Percentiles rank a stretch among this genome's conserved stretches.
phyloP scores from a whole-genome alignment of 1,140 invertebrate species.

The Zaprionus africanus region DNA sequence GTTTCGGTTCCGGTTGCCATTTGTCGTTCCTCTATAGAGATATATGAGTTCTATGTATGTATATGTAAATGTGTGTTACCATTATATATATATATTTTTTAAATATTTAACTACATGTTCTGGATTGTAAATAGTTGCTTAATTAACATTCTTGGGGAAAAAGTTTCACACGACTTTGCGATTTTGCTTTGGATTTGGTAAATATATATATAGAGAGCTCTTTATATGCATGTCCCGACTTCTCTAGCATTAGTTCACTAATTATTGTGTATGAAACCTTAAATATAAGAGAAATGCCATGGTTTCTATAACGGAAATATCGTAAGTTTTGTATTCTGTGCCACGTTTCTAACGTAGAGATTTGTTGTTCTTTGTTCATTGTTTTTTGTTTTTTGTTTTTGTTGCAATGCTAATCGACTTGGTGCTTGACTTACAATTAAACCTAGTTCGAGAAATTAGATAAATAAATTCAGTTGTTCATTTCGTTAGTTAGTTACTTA shows the following conservation, averaged over 20 bases:
- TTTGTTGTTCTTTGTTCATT: conserved; percentile 40
- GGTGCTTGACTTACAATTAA: conserved; percentile 73
- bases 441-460: conserved; percentile 63
- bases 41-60: conserved; percentile 38
- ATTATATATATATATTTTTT: conserved; percentile 60
- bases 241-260: conserved; percentile 79
- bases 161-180: conserved; percentile 43
- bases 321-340: conserved; percentile 43
- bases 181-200: conserved; percentile 54
- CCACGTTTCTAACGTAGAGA: conserved; percentile 42
- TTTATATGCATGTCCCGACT: conserved; percentile 56
- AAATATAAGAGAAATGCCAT: conserved; percentile 79
- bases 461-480: conserved; percentile 72
- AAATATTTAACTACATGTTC: conserved; percentile 78
- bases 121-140: conserved; percentile 77
- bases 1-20: conserved; percentile 41
- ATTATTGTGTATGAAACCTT: conserved; percentile 82
- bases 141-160: conserved; percentile 60
- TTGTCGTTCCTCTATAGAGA: conserved; percentile 57
- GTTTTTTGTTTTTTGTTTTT: conserved; percentile 49
- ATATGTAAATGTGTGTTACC: conserved; percentile 17
- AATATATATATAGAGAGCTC: conserved; percentile 65
- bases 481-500: conserved; percentile 59
- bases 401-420: conserved; percentile 76
- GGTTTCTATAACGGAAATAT: conserved; percentile 78